phyloP scores from a whole-genome alignment of 2,888 invertebrate genomes.

The Seira ritae region DNA sequence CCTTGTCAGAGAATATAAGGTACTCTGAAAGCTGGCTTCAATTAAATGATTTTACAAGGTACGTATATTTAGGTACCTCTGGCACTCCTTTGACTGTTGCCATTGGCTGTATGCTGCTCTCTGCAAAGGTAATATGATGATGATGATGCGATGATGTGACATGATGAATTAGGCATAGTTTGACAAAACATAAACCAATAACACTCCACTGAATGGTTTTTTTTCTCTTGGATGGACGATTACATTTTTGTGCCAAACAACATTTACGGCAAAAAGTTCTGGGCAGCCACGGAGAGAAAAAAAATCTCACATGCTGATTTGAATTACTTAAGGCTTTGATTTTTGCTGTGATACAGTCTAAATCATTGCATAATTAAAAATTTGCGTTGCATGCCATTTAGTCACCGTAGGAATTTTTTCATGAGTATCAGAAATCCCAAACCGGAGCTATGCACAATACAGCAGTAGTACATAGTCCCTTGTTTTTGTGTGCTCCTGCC shows the following conservation, averaged over 20 bases:
- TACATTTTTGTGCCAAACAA: no score
- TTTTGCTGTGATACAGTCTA: constrained; percentile 36
- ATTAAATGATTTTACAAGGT: no score
- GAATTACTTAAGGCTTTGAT: constrained; percentile 41
- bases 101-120: no score
- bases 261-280: no score
- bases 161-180: not conserved
- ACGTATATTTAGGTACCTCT: no score
- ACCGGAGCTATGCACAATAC: not conserved
- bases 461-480: not conserved
- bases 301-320: constrained; percentile 30
- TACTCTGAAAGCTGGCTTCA: no score
- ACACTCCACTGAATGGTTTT: no score
- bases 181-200: not conserved
- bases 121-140: no score
- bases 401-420: constrained; percentile 29
- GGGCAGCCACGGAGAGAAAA: not conserved
- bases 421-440: not conserved
- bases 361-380: constrained; percentile 60
- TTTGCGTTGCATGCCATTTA: constrained; percentile 46
- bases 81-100: no score
- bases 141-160: not conserved
- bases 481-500: not conserved
- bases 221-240: no score
- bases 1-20: no score